phyloP scores from a whole-genome alignment of 2,113 vertebrate species.

The Silurus asotus region DNA sequence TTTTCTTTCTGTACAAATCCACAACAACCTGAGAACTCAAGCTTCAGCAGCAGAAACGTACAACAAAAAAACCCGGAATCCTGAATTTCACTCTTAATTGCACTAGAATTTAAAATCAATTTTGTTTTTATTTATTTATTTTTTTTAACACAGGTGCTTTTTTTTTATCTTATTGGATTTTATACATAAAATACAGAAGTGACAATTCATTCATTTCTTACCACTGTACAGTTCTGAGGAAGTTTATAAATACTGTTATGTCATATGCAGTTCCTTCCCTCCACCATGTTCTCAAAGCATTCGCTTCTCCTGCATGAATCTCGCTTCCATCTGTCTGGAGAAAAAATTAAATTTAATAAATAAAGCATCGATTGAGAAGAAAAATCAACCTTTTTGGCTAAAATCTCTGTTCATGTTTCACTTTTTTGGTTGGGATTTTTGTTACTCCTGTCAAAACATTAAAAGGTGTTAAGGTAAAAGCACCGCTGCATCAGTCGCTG shows the following conservation, averaged over 20 bases:
- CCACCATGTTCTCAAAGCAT: not conserved
- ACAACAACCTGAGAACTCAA: too few species aligned
- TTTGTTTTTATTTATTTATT: not conserved
- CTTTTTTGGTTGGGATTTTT: too few species aligned
- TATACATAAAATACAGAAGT: not conserved
- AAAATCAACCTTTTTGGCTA: too few species aligned
- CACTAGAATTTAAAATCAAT: too few species aligned
- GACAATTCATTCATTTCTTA: accelerated
- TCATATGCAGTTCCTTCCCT: not conserved
- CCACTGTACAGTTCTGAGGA: not conserved
- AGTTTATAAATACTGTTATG: not conserved
- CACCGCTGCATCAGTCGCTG: too few species aligned
- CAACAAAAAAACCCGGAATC: too few species aligned
- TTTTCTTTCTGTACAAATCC: too few species aligned
- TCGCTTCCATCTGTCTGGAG: not conserved
- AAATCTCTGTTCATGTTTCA: too few species aligned
- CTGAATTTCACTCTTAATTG: too few species aligned
- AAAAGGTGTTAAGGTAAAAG: too few species aligned
- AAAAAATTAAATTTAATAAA: not conserved
- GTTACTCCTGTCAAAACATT: too few species aligned
- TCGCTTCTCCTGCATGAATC: not conserved
- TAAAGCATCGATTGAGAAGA: not conserved
- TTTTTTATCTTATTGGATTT: not conserved
- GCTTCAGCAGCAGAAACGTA: too few species aligned
- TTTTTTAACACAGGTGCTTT: not conserved